Evolutionary conservation across 2,113 vertebrate genomes (phyloP).

Genomic region (Pterophyllum scalare): DNA sequence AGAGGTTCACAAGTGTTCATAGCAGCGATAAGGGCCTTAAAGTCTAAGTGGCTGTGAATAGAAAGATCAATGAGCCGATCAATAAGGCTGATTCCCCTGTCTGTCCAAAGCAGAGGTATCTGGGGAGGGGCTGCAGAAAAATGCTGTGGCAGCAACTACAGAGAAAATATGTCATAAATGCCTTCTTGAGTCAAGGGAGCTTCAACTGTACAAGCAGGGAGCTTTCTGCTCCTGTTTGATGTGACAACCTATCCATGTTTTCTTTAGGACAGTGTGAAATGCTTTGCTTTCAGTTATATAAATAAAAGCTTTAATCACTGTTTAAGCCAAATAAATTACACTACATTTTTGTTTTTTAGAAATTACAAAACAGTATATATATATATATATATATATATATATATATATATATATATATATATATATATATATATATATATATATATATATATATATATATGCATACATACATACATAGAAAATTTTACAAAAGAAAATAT

Average conservation of each 20-base stretch:
- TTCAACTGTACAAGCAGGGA: conserved; percentile 8
- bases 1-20: conserved; percentile 53
- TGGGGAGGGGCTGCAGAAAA: conserved; percentile 33
- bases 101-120: conserved; percentile 48
- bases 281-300: background rate
- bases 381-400: too few relatives aligned
- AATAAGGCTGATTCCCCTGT: conserved; percentile 58
- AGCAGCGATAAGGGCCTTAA: conserved; percentile 61
- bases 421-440: too few relatives aligned
- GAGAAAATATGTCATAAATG: conserved; percentile 36
- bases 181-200: conserved; percentile 14
- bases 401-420: too few relatives aligned
- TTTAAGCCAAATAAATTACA: background rate
- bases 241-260: background rate
- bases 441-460: too few relatives aligned
- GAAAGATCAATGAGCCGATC: conserved; percentile 68
- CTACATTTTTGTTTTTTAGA: background rate
- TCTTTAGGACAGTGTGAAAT: background rate
- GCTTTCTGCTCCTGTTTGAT: background rate
- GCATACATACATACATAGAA: too few relatives aligned
- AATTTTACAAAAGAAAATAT: background rate
- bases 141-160: conserved; percentile 31
- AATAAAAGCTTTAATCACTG: background rate
- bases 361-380: background rate
- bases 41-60: conserved; percentile 72